A percentile compares a stretch with the other conserved stretches of the same genome.
These are phyloP conservation scores for Onchidella celtica DNA, from an alignment of 2,888 invertebrate species.

Conservation along the genomic window DNA sequence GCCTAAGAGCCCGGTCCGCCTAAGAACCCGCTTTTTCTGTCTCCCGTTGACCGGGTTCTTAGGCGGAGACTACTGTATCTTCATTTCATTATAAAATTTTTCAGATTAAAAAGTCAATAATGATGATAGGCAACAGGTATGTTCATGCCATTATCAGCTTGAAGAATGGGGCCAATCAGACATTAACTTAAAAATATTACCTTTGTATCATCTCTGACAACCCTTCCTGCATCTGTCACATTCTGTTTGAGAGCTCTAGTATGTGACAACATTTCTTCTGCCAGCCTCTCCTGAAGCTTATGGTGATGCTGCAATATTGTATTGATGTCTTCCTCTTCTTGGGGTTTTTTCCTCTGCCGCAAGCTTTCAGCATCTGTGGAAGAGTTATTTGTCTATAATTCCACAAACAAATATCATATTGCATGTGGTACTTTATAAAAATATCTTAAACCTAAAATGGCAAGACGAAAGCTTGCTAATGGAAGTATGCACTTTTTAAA, in stretches of 20 bases:
- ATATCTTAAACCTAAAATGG: too few relatives aligned
- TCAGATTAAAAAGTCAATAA: too few relatives aligned
- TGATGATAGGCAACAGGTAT: too few relatives aligned
- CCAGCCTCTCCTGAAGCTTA: conserved; percentile 93
- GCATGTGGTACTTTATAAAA: not conserved
- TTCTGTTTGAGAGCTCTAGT: conserved; percentile 94
- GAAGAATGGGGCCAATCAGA: too few relatives aligned
- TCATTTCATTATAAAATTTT: too few relatives aligned
- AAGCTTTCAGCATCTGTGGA: conserved; percentile 51
- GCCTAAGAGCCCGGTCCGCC: too few relatives aligned
- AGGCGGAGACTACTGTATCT: too few relatives aligned
- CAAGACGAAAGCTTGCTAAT: not conserved
- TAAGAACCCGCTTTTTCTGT: too few relatives aligned
- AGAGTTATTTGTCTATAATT: not conserved
- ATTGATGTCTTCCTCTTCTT: conserved; percentile 85
- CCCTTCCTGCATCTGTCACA: conserved; percentile 91
- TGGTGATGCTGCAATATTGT: conserved; percentile 92
- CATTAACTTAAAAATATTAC: too few relatives aligned
- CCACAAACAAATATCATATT: not conserved
- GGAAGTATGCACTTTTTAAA: not conserved
- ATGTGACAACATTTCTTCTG: conserved; percentile 95
- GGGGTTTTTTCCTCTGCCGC: conserved; percentile 62
- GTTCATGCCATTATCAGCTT: too few relatives aligned
- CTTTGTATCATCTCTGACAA: conserved; percentile 94
- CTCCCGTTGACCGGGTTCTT: too few relatives aligned